Evolutionary conservation across 2,113 vertebrate genomes (phyloP).

Genomic region (Penelope pileata): DNA sequence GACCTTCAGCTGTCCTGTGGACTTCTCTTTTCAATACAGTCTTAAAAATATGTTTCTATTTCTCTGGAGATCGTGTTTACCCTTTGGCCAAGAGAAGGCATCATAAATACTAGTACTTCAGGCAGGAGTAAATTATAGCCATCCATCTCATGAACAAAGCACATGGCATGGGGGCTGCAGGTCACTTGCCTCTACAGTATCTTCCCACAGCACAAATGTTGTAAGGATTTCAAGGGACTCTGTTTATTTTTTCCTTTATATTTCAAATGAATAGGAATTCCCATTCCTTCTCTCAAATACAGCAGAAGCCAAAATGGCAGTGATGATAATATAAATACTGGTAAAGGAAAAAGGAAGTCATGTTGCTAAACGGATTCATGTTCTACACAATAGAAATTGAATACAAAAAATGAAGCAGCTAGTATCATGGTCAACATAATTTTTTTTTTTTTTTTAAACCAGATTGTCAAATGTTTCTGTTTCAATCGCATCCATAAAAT

Average conservation of each 20-base stretch:
- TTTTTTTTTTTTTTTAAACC: not conserved
- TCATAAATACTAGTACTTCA: constrained; percentile 23
- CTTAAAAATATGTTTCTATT: not conserved
- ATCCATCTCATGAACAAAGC: constrained; percentile 51
- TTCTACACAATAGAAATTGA: not conserved
- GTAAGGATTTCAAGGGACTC: not conserved
- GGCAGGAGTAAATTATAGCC: constrained; percentile 64
- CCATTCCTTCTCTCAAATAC: not conserved
- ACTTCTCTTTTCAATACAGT: not conserved
- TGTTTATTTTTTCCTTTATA: not conserved
- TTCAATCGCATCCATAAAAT: not conserved
- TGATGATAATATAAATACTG: not conserved
- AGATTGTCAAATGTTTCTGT: not conserved
- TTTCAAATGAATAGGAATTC: not conserved
- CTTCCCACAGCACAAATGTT: not conserved
- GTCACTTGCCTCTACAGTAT: not conserved
- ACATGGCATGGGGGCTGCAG: not conserved
- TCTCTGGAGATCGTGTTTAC: constrained; percentile 28
- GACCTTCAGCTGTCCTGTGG: constrained; percentile 2
- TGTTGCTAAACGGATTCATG: not conserved
- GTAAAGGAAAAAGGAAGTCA: not conserved
- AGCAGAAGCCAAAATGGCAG: constrained; percentile 1
- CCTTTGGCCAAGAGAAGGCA: constrained; percentile 37
- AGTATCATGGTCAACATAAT: not conserved
- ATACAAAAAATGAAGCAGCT: not conserved